phyloP scores from a whole-genome alignment of 2,888 invertebrate species.

The Ornithoptera alexandrae region DNA sequence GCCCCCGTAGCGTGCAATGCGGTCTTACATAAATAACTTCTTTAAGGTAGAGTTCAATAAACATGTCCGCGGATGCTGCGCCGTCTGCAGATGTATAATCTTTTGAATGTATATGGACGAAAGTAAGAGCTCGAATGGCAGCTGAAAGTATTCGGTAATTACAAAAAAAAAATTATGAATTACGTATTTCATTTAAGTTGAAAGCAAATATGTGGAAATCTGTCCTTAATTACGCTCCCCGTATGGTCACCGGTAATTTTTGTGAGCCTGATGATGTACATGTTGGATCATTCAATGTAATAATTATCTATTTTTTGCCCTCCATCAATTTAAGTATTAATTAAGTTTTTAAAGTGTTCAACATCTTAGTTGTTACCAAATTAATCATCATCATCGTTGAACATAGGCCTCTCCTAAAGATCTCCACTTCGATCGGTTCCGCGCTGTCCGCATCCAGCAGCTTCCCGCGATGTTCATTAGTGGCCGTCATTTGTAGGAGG shows the following conservation, averaged over 20 bases:
- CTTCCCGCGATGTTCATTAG: no score
- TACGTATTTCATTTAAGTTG: conserved; percentile 17
- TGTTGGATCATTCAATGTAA: no score
- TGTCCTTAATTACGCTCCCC: conserved; percentile 18
- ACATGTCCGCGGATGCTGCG: background rate
- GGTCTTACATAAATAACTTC: background rate
- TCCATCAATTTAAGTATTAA: no score
- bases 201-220: conserved; percentile 20
- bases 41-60: conserved; percentile 9
- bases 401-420: no score
- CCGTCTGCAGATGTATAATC: conserved; percentile 3
- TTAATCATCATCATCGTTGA: no score
- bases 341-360: no score
- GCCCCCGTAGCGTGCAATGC: no score
- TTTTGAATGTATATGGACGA: conserved; percentile 12
- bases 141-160: conserved; percentile 17
- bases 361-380: no score
- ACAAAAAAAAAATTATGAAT: conserved; percentile 15
- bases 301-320: no score
- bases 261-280: background rate
- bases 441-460: no score
- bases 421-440: no score
- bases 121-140: conserved; percentile 5
- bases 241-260: conserved; percentile 21
- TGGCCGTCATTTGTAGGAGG: no score